phyloP scores from a whole-genome alignment of 2,888 invertebrate genomes.

The Harmothoe impar region DNA sequence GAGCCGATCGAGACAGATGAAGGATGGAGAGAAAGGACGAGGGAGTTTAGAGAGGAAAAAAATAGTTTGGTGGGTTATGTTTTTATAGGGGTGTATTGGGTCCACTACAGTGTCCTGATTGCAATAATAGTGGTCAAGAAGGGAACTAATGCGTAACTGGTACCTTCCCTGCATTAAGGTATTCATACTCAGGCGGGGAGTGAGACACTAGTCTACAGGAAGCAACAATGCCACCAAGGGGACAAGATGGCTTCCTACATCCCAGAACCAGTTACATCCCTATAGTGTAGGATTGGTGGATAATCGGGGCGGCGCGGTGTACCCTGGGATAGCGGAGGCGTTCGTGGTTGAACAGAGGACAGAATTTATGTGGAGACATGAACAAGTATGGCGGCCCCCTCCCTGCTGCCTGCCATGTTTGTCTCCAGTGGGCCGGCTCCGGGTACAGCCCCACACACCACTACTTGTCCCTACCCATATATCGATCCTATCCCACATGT shows the following conservation, averaged over 20 bases:
- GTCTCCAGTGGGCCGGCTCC: neutral
- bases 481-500: neutral
- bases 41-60: neutral
- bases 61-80: neutral
- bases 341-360: neutral
- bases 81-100: neutral
- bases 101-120: neutral
- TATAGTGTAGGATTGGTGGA: neutral
- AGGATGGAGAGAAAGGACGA: neutral
- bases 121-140: too few species aligned
- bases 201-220: too few species aligned
- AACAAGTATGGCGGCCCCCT: neutral
- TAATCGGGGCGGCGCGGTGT: neutral
- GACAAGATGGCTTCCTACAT: too few species aligned
- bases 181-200: too few species aligned
- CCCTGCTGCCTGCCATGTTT: neutral
- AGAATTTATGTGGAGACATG: constrained; percentile 48
- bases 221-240: too few species aligned
- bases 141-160: neutral
- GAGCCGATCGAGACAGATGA: neutral
- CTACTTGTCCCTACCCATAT: neutral
- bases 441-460: neutral
- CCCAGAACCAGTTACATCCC: too few species aligned
- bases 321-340: neutral
- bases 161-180: too few species aligned